Evolutionary conservation across 2,797 vertebrate genomes (phyloP), one percentile per base, ranked within the genome.

Genomic region (Vireo griseus): DNA sequence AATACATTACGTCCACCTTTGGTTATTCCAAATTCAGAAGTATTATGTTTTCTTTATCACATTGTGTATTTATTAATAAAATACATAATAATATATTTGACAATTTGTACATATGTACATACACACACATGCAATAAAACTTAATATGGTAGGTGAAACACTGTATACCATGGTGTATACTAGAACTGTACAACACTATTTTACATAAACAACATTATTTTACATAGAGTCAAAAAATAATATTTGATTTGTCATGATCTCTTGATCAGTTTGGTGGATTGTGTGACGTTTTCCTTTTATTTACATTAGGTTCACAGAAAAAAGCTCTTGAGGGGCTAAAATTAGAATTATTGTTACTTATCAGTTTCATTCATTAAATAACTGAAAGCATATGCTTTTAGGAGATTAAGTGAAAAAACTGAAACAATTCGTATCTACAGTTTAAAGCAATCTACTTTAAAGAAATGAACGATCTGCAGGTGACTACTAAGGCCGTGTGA

Each of bases 381-480:
- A 35, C 47, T 81, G 72, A 85, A 90, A 81, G 55, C 44, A 61
- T 3, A 51, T 35, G 42, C 19, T 77, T 81, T 83, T 65, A 74
- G 13, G 19, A 68, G 65, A 71, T 90, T 93, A 84, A 62, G 62
- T 54, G 31, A 72, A 94, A 74, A 80, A 75, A 17, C 11, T 10
- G 45, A 83, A 92, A 81, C 39, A 47, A 74, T 65, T 90, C 57
- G 80, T 75, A 94, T 80, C 61, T 80, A n/a, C 67, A 61, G n/a
- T 71, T 92, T 76, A 51, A 73, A 67, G 54, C 45, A 61, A 63
- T 39, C 55, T 86, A 2, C 69, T 79, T 61, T 3, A 47, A 88
- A 91, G 40, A 84, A 93, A 90, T 24, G 33, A 69, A 73, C 62
- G 82, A 71, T 87, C 86, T 74, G 52, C 78, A 68, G 83, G 50